These are phyloP conservation scores for roundworm (Caenorhabditis elegans) DNA, from an alignment of 1,140 invertebrate species.

Conservation along the genomic window DNA sequence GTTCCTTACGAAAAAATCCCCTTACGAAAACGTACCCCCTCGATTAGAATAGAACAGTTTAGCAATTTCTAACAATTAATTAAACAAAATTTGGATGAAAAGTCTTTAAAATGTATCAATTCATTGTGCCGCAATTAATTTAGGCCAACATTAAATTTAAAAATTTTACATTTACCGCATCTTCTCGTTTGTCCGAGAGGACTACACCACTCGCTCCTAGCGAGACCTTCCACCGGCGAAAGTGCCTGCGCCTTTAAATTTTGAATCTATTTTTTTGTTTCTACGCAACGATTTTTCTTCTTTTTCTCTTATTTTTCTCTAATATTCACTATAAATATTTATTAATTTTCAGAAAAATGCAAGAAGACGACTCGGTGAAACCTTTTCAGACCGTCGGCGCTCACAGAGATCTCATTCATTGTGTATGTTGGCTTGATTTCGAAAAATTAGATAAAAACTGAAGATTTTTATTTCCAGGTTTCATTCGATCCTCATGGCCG, in stretches of 20 bases:
- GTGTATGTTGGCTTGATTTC: not conserved
- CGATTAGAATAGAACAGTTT: too few relatives aligned
- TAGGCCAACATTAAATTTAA: too few relatives aligned
- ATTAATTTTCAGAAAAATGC: not conserved
- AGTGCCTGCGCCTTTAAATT: not conserved
- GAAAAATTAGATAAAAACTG: not conserved
- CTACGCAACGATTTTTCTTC: not conserved
- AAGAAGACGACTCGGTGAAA: not conserved
- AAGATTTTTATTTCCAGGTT: conserved; percentile 1
- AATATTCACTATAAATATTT: not conserved
- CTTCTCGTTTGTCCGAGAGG: not conserved
- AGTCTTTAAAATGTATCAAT: too few relatives aligned
- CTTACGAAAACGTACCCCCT: too few relatives aligned
- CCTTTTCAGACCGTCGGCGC: not conserved
- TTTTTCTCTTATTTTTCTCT: not conserved
- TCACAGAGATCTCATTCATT: not conserved
- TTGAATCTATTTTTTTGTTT: not conserved
- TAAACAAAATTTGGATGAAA: too few relatives aligned
- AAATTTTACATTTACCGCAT: not conserved
- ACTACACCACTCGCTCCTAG: not conserved
- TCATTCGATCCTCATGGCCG: conserved; percentile 24
- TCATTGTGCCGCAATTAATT: too few relatives aligned
- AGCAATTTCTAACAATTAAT: too few relatives aligned
- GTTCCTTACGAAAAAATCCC: too few relatives aligned
- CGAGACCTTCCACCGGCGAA: not conserved